A percentile compares a stretch with the other conserved stretches of the same genome.
Conservation (phyloP, 2,113 vertebrate species). For the Symphodus melops region DNA sequence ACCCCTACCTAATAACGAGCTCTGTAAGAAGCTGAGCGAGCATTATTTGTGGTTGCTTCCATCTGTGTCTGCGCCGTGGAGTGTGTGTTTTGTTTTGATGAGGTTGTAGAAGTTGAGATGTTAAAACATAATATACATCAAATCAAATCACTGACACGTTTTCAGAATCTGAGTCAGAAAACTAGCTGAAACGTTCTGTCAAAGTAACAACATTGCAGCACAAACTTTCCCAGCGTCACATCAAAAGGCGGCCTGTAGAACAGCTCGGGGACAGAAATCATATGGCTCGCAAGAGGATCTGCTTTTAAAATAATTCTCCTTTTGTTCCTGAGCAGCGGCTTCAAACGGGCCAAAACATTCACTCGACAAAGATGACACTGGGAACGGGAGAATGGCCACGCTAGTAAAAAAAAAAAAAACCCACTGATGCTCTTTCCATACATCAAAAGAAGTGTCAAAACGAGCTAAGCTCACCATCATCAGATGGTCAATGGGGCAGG, state of each 20-base stretch:
- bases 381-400: conserved; percentile 24
- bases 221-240: conserved; percentile 61
- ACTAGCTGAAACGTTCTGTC: conserved; percentile 50
- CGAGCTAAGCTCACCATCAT: conserved; percentile 49
- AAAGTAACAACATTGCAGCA: conserved; percentile 51
- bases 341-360: conserved; percentile 48
- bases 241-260: conserved; percentile 55
- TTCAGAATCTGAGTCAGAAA: background rate
- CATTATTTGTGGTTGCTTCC: conserved; percentile 32
- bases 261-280: conserved; percentile 54
- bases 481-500: conserved; percentile 55
- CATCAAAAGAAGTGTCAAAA: conserved; percentile 74
- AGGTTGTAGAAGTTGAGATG: background rate
- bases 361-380: conserved; percentile 59
- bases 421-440: conserved; percentile 25
- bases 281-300: conserved; percentile 47
- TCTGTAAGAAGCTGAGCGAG: conserved; percentile 4
- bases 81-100: background rate
- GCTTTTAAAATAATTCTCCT: conserved; percentile 66
- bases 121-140: too few species aligned
- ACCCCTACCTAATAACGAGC: conserved; percentile 15
- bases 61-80: background rate
- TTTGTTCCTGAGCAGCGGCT: conserved; percentile 51
- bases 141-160: too few species aligned
- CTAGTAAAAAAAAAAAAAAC: conserved; percentile 49